phyloP scores from a whole-genome alignment of 2,797 vertebrate species.

The Rhadinocentrus ornatus region DNA sequence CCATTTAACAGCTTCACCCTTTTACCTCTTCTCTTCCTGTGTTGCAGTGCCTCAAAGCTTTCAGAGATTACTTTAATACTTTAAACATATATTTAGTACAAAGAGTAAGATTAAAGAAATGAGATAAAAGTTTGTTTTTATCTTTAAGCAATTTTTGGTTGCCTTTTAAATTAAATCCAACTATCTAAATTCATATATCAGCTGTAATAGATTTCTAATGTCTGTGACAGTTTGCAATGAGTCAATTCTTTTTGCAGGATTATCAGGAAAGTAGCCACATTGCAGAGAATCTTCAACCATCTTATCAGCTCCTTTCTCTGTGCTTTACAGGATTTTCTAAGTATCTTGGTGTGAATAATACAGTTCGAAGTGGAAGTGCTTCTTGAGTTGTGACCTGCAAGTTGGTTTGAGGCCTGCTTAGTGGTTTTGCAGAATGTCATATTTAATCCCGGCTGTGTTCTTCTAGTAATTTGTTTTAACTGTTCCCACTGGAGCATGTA shows the following conservation, averaged over 20 bases:
- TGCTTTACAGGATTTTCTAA: slow-evolving; percentile 5
- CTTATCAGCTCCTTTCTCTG: not conserved
- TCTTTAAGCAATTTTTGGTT: too few relatives aligned
- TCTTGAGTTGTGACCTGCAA: slow-evolving; percentile 39
- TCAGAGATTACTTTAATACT: slow-evolving; percentile 61
- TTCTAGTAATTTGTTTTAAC: slow-evolving; percentile 56
- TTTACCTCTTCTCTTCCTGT: slow-evolving; percentile 54
- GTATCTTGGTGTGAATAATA: not conserved
- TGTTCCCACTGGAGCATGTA: slow-evolving; percentile 40
- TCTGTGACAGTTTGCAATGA: slow-evolving; percentile 15
- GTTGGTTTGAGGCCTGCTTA: slow-evolving; percentile 17
- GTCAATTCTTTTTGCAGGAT: slow-evolving; percentile 20
- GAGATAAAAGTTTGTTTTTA: too few relatives aligned
- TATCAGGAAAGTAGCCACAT: not conserved
- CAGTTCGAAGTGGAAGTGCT: slow-evolving; percentile 13
- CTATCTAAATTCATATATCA: slow-evolving; percentile 1
- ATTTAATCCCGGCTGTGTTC: slow-evolving; percentile 37
- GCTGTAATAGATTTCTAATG: slow-evolving; percentile 15
- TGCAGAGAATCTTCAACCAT: not conserved
- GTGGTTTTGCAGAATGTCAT: slow-evolving; percentile 37
- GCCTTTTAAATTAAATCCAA: not conserved
- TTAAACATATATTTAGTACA: slow-evolving; percentile 13
- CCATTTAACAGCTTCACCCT: slow-evolving; percentile 48
- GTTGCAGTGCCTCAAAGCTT: slow-evolving; percentile 37
- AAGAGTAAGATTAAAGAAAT: too few relatives aligned